A percentile compares a stretch with the other conserved stretches of the same genome.
These are phyloP conservation scores for Platyrinchus mystaceus DNA, from an alignment of 2,797 vertebrate species.

Conservation along the genomic window DNA sequence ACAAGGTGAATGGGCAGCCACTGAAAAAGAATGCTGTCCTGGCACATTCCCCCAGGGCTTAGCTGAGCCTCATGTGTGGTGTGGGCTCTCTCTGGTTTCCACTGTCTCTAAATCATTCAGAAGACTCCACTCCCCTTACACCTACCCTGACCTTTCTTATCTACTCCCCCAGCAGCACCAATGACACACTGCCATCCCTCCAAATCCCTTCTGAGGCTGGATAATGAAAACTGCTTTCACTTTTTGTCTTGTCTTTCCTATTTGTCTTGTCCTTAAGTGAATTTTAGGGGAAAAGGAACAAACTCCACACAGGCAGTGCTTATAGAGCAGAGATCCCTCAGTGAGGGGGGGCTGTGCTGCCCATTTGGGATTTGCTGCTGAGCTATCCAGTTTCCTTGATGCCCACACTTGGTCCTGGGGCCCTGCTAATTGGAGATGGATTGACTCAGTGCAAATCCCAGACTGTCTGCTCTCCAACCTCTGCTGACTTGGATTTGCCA, in stretches of 20 bases:
- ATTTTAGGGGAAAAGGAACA: not conserved
- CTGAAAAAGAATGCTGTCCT: slow-evolving; percentile 37
- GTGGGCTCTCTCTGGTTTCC: not conserved
- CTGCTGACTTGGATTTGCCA: not conserved
- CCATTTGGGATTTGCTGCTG: not conserved
- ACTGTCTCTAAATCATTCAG: not conserved
- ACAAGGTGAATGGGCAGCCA: not conserved
- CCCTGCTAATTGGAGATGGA: not conserved
- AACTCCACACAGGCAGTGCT: not conserved
- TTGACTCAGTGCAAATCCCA: not conserved
- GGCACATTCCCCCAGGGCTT: slow-evolving; percentile 10
- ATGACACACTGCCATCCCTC: not conserved
- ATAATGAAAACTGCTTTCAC: not conserved
- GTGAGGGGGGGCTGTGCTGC: not conserved
- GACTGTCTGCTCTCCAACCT: not conserved
- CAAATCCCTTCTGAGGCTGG: not conserved
- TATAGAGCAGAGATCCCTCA: not conserved
- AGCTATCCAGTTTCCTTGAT: not conserved
- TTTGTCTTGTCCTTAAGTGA: not conserved
- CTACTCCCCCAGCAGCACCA: not conserved
- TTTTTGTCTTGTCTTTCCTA: not conserved
- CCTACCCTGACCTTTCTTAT: not conserved
- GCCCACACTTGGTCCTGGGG: not conserved
- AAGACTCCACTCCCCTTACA: not conserved
- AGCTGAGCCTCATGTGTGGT: not conserved